phyloP scores from a whole-genome alignment of 2,797 vertebrate genomes.

The Chaetodon trifasciatus region DNA sequence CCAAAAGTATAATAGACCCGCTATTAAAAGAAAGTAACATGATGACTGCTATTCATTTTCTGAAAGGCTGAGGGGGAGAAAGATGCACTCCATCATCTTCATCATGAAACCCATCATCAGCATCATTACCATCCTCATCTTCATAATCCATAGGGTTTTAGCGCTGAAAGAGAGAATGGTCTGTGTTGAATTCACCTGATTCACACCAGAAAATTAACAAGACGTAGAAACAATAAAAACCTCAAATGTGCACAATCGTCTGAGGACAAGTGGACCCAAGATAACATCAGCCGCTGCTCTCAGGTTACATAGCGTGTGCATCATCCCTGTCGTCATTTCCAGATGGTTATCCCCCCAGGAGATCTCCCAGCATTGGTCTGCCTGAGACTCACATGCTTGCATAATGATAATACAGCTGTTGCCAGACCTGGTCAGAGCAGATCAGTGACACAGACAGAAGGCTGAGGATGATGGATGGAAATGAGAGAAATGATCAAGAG shows the following conservation, averaged over 20 bases:
- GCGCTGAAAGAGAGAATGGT: not conserved
- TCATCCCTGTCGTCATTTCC: constrained; percentile 61
- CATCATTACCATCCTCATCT: not conserved
- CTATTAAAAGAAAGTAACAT: not conserved
- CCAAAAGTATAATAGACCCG: constrained; percentile 33
- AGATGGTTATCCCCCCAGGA: constrained; percentile 58
- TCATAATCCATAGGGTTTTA: not conserved
- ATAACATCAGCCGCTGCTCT: constrained; percentile 60
- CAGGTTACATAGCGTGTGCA: constrained; percentile 58
- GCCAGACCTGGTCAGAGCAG: constrained; percentile 19
- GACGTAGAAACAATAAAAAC: constrained; percentile 10
- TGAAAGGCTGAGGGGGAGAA: not conserved
- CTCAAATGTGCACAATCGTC: constrained; percentile 5
- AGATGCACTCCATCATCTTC: not conserved
- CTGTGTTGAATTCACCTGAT: not conserved
- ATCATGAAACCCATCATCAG: not conserved
- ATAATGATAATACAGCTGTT: constrained; percentile 44
- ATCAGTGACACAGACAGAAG: constrained; percentile 29
- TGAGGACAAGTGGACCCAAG: constrained; percentile 47
- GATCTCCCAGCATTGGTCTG: constrained; percentile 34
- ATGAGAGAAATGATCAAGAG: not conserved
- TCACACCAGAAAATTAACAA: not conserved
- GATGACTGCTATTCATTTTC: constrained; percentile 36
- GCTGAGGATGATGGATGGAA: not conserved
- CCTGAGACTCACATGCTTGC: constrained; percentile 15